Evolutionary conservation across 2,113 vertebrate genomes (phyloP), one percentile per base, ranked within the genome.

Genomic region (Tursiops truncatus): DNA sequence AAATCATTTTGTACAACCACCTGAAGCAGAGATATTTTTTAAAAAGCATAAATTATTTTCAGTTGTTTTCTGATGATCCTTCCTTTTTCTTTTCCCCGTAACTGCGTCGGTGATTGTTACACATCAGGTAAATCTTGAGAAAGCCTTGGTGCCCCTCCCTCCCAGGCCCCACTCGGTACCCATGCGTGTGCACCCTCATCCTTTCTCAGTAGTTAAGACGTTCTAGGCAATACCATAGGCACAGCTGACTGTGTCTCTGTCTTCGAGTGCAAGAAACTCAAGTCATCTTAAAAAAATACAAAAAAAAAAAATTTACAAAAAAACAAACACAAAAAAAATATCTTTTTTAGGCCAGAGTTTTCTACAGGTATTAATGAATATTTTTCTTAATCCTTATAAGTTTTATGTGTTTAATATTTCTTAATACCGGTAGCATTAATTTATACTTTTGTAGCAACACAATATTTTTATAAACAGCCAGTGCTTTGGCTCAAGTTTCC

Each of bases 401-500:
- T 99, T 99, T 99, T 99, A 99, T 99, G 98, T 99, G 98, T 99
- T 99, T 99, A 98, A 98, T 99, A 99, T 99, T 99, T 99, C 99
- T 99, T 99, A 99, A 99, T 99, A 99, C 99, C 99, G 99, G 99
- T 99, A 99, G 99, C 99, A 99, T 99, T 99, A 99, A 99, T 99
- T 99, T 99, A 99, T 99, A 99, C 99, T 99, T 99, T 99, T 99
- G 99, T 99, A 99, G 99, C 99, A 99, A 99, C 99, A 99, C 99
- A 99, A 99, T 99, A 99, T 99, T 99, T 99, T 99, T 99, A 99
- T 99, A 99, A 99, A 99, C 98, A 98, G 99, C 99, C 99, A 98
- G 99, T 98, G 98, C 99, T 99, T 98, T 98, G 99, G 99, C 99
- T 99, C 99, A 89, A 99, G 98, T 98, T 99, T 98, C 99, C 99